Evolutionary conservation across 2,797 vertebrate genomes (phyloP).

Genomic region (Anisognathus igniventris): DNA sequence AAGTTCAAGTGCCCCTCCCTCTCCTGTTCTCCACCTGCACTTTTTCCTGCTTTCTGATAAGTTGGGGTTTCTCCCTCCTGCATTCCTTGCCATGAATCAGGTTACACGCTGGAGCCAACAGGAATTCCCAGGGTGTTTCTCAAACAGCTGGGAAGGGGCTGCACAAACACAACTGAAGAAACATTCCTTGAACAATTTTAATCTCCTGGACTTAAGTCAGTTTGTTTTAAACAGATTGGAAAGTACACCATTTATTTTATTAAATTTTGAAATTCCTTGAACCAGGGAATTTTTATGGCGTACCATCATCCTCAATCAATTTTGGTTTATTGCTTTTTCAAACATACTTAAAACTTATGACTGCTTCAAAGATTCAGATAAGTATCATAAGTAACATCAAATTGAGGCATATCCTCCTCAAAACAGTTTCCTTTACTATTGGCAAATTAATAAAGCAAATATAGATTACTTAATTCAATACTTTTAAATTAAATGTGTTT

Average conservation of each 20-base stretch:
- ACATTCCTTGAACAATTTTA: not conserved
- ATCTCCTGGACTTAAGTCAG: not conserved
- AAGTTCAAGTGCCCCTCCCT: not conserved
- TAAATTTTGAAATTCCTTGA: not conserved
- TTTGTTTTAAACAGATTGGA: not conserved
- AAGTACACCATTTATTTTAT: not conserved
- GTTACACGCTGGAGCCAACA: not conserved
- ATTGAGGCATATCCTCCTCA: not conserved
- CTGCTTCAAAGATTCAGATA: not conserved
- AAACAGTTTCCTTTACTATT: not conserved
- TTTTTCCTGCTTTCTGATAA: not conserved
- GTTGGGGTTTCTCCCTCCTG: not conserved
- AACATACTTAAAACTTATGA: not conserved
- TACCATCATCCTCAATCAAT: not conserved
- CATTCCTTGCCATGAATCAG: not conserved
- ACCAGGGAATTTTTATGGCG: not conserved
- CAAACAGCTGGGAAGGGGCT: not conserved
- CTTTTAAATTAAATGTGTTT: not conserved
- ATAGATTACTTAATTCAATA: not conserved
- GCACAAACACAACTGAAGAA: not conserved
- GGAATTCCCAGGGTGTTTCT: not conserved
- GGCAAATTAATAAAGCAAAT: not conserved
- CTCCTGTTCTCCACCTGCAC: not conserved
- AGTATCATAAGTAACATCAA: not conserved
- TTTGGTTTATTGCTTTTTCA: not conserved